Base-by-base conservation (phyloP, 1,140 invertebrate species). In the Zaprionus davidi region DNA sequence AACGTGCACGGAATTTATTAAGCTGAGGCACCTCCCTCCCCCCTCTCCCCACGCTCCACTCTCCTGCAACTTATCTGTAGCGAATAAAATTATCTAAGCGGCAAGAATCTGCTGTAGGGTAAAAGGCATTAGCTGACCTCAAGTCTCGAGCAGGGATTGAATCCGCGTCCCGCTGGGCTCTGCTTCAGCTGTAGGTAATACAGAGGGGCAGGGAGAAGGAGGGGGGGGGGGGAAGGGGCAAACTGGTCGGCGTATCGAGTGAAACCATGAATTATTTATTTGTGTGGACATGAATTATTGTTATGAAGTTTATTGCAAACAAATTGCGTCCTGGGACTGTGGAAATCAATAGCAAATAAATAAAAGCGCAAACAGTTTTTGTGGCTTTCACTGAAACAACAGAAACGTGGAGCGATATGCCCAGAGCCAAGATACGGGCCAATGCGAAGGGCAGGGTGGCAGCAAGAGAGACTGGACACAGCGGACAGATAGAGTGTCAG, bases 281-380 rank as follows among this genome's bases (percentile, higher is more conserved):
- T 84, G 81, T 91, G 81, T 81, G 87, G 87, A 91, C 87, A 91
- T 91, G 87, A 91, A 91, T 91, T 91, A 91, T 87, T 91, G 88
- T 91, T 91, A 91, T 91, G 88, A 91, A 91, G 87, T 91, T 91
- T 91, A 91, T 91, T 88, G 87, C 87, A 91, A 91, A 91, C 88
- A 91, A 91, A 91, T 91, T 91, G 83, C 83, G 87, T 88, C 83
- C 87, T 81, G 87, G 86, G 87, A 90, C 86, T 86, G 67, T 90
- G 82, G 88, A 91, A 91, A 91, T 91, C 87, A 91, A 91, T 91
- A 91, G 83, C 81, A 91, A 87, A 87, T 84, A 91, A 91, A 91
- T 91, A 88, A 91, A 91, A 91, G 83, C 83, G 76, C 87, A 82
- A 91, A 84, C 85, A 85, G 81, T 88, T 88, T 88, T 88, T 88